Conservation (phyloP, 2,888 invertebrate species). For the Myathropa florea region DNA sequence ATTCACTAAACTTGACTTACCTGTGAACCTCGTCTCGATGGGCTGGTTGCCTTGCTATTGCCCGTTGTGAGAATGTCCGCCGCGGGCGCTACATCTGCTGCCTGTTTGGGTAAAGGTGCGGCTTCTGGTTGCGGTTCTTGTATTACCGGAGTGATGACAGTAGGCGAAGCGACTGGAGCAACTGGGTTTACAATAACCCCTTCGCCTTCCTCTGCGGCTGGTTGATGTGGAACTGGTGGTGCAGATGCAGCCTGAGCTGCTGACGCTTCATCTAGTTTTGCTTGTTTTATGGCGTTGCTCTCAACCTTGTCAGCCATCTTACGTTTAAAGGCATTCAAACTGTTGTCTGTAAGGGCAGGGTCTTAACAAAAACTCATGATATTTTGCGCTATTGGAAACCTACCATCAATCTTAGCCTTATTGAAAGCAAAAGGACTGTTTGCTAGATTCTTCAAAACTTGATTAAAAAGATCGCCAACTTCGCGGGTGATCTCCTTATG, state of each 20-base stretch:
- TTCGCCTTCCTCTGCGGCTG: slow-evolving; percentile 24
- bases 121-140: slow-evolving; percentile 27
- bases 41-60: slow-evolving; percentile 64
- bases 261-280: slow-evolving; percentile 62
- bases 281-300: slow-evolving; percentile 73
- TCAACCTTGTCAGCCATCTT: slow-evolving; percentile 73
- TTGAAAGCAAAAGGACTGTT: slow-evolving; percentile 82
- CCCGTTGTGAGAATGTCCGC: slow-evolving; percentile 20
- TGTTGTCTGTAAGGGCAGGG: slow-evolving; percentile 65
- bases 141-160: background rate
- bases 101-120: slow-evolving; percentile 13
- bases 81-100: background rate
- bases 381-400: slow-evolving; percentile 21
- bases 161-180: background rate
- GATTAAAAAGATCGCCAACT: slow-evolving; percentile 83
- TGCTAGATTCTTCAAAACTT: slow-evolving; percentile 80
- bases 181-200: background rate
- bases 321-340: slow-evolving; percentile 74
- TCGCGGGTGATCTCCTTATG: slow-evolving; percentile 85
- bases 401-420: slow-evolving; percentile 80
- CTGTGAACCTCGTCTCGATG: slow-evolving; percentile 72
- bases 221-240: slow-evolving; percentile 7
- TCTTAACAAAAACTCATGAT: background rate
- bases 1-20: too few species aligned
- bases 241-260: background rate